Percentiles rank a stretch among this genome's conserved stretches.
Evolutionary conservation across 2,888 invertebrate species (phyloP).

Genomic region (Drosophila picticornis): DNA sequence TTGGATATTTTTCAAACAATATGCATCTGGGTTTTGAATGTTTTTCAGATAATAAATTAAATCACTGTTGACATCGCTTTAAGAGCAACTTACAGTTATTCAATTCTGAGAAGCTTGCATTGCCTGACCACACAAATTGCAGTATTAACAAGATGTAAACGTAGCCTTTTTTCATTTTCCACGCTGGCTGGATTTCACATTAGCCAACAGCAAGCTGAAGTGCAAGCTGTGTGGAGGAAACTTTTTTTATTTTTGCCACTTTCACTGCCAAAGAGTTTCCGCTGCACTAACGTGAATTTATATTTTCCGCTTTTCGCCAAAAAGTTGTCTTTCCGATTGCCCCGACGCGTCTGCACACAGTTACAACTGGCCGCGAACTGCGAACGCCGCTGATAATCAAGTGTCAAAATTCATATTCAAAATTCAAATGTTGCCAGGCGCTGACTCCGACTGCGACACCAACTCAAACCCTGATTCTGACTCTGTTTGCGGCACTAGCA

Average conservation of each 20-base stretch:
- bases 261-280: constrained; percentile 69
- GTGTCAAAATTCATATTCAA: constrained; percentile 81
- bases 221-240: constrained; percentile 33
- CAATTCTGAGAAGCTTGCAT: constrained; percentile 80
- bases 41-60: neutral
- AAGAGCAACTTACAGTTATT: constrained; percentile 82
- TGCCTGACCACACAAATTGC: constrained; percentile 56
- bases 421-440: constrained; percentile 72
- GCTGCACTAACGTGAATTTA: constrained; percentile 58
- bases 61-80: neutral
- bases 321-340: constrained; percentile 53
- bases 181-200: constrained; percentile 42
- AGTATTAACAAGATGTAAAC: constrained; percentile 49
- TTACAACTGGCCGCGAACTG: constrained; percentile 71
- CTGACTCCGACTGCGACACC: constrained; percentile 19
- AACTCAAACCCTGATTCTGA: constrained; percentile 12
- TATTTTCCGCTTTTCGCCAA: constrained; percentile 47
- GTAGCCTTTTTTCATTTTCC: constrained; percentile 56
- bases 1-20: neutral
- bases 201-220: constrained; percentile 32
- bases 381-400: constrained; percentile 73
- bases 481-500: constrained; percentile 7
- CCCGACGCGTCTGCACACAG: constrained; percentile 67
- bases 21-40: neutral
- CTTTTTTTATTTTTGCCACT: constrained; percentile 58